Conservation (phyloP, 1,140 invertebrate species). For the Megalonaias nervosa region DNA sequence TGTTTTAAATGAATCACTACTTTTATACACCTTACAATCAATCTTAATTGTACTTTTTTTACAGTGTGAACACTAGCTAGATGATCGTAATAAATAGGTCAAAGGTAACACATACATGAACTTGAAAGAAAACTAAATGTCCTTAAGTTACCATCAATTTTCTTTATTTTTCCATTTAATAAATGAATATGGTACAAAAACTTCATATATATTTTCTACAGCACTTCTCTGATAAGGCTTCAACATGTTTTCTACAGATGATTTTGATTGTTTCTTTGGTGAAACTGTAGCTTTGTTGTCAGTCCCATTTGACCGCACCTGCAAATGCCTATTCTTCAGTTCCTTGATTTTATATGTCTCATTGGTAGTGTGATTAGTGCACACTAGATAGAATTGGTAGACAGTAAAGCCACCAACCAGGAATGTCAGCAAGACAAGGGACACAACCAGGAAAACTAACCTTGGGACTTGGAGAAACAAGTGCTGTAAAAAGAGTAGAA, state of each 20-base stretch:
- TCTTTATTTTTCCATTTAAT: constrained; percentile 32
- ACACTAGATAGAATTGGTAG: constrained; percentile 61
- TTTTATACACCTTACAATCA: no score
- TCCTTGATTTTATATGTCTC: constrained; percentile 60
- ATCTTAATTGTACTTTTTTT: no score
- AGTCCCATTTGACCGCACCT: background rate
- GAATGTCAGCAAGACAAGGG: constrained; percentile 47
- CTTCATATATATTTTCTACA: constrained; percentile 56
- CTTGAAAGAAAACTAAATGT: no score
- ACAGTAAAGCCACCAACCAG: constrained; percentile 52
- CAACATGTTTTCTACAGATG: background rate
- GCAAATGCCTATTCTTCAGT: constrained; percentile 14
- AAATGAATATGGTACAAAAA: constrained; percentile 47
- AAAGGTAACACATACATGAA: no score
- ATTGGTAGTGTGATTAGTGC: constrained; percentile 66
- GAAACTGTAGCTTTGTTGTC: constrained; percentile 4
- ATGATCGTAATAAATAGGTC: no score
- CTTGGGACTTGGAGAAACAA: constrained; percentile 55
- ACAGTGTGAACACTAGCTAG: no score
- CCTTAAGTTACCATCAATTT: background rate
- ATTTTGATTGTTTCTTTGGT: constrained; percentile 18
- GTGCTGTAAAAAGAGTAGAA: constrained; percentile 51
- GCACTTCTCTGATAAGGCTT: constrained; percentile 54
- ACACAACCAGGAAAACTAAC: constrained; percentile 56
- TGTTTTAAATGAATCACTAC: no score